Conservation (phyloP, 2,113 vertebrate genomes). For the Pipra filicauda region DNA sequence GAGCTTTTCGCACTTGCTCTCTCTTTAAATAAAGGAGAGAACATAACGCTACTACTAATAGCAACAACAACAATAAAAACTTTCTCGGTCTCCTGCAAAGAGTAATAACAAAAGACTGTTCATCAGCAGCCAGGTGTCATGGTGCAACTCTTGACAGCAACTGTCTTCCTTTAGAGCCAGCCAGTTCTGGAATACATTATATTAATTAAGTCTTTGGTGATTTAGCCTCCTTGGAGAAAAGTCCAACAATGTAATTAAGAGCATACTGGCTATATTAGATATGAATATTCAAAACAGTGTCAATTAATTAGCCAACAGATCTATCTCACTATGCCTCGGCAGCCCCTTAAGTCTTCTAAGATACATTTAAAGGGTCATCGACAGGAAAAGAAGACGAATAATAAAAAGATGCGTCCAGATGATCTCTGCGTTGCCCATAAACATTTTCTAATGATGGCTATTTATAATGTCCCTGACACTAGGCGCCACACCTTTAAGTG, state of each 20-base stretch:
- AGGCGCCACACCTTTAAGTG: conserved; percentile 52
- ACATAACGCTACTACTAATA: neutral
- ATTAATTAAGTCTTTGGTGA: conserved; percentile 99
- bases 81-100: conserved; percentile 73
- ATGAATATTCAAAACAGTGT: conserved; percentile 99
- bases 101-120: conserved; percentile 86
- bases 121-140: conserved; percentile 94
- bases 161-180: conserved; percentile 89
- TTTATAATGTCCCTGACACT: conserved; percentile 75
- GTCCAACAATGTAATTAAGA: conserved; percentile 99
- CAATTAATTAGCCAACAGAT: conserved; percentile 97
- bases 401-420: conserved; percentile 76
- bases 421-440: conserved; percentile 72
- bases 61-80: conserved; percentile 71
- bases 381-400: conserved; percentile 75
- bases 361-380: conserved; percentile 88
- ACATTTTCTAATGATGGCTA: conserved; percentile 78
- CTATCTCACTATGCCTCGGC: conserved; percentile 82
- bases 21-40: conserved; percentile 64
- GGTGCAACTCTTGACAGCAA: conserved; percentile 93
- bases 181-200: conserved; percentile 99
- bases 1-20: neutral
- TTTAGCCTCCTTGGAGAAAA: conserved; percentile 98
- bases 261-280: conserved; percentile 92
- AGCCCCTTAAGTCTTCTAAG: conserved; percentile 86